Evolutionary conservation across 2,888 invertebrate genomes (phyloP).

Genomic region (Panopea generosa): DNA sequence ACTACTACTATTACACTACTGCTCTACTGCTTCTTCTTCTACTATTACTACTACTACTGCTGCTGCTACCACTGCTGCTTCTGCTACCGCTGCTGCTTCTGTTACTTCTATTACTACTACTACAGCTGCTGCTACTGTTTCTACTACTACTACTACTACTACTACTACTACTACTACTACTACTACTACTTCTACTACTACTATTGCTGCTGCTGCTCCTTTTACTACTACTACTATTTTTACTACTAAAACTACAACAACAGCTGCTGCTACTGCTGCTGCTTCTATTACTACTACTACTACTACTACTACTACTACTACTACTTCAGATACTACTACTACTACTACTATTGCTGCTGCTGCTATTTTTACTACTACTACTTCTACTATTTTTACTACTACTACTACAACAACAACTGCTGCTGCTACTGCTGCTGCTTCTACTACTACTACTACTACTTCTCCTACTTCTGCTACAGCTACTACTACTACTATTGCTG

Average conservation of each 20-base stretch:
- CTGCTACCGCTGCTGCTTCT: background rate
- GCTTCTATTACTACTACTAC: slow-evolving; percentile 14
- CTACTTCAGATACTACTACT: slow-evolving; percentile 10
- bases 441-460: slow-evolving; percentile 15
- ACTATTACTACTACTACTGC: no score
- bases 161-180: slow-evolving; percentile 3
- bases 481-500: slow-evolving; percentile 7
- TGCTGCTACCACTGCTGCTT: no score
- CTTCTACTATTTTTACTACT: slow-evolving; percentile 11
- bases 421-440: slow-evolving; percentile 3
- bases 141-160: slow-evolving; percentile 1
- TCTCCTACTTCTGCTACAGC: slow-evolving; percentile 7
- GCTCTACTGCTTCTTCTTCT: no score
- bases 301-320: slow-evolving; percentile 14
- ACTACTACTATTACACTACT: no score
- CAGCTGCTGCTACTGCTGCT: slow-evolving; percentile 20
- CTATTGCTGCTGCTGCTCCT: background rate
- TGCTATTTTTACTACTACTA: slow-evolving; percentile 12
- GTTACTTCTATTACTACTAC: background rate
- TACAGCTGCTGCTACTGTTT: background rate
- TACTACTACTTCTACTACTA: background rate
- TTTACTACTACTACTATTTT: background rate
- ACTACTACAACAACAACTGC: slow-evolving; percentile 3
- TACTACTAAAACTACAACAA: background rate
- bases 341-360: slow-evolving; percentile 14